Conservation (phyloP, 1,140 invertebrate species). For the Condylostylus longicornis region DNA sequence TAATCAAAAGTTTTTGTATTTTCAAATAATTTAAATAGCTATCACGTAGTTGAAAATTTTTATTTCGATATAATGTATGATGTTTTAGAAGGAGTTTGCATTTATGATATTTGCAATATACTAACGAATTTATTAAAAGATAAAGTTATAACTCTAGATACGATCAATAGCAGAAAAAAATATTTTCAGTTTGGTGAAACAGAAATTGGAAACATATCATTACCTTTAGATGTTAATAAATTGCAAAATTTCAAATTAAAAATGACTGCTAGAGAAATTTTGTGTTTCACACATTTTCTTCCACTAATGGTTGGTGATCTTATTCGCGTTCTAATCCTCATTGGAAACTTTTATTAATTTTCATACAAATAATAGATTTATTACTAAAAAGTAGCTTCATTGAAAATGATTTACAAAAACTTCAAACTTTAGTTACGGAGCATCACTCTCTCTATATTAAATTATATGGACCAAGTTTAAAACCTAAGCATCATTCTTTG, state of each 20-base stretch:
- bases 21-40: constrained; percentile 20
- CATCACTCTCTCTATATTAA: not conserved
- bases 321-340: constrained; percentile 13
- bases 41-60: constrained; percentile 24
- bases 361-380: constrained; percentile 1
- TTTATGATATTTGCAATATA: constrained; percentile 20
- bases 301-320: constrained; percentile 19
- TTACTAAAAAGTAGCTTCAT: not conserved
- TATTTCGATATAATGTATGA: constrained; percentile 30
- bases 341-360: constrained; percentile 9
- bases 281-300: constrained; percentile 16
- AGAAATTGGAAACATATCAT: constrained; percentile 1
- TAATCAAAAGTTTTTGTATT: constrained; percentile 22
- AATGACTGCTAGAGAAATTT: constrained; percentile 21
- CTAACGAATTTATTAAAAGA: constrained; percentile 16
- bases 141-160: constrained; percentile 4
- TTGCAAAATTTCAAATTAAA: constrained; percentile 15
- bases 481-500: constrained; percentile 17
- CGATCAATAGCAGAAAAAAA: constrained; percentile 10
- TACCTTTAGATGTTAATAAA: constrained; percentile 2
- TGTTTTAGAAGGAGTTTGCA: constrained; percentile 26
- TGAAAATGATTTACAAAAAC: not conserved
- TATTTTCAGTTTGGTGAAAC: constrained; percentile 13
- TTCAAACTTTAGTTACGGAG: not conserved
- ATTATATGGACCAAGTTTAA: constrained; percentile 5